Percentiles rank a stretch among this genome's conserved stretches.
Evolutionary conservation across 2,797 vertebrate species (phyloP).

Genomic region (Acipenser transmontanus): DNA sequence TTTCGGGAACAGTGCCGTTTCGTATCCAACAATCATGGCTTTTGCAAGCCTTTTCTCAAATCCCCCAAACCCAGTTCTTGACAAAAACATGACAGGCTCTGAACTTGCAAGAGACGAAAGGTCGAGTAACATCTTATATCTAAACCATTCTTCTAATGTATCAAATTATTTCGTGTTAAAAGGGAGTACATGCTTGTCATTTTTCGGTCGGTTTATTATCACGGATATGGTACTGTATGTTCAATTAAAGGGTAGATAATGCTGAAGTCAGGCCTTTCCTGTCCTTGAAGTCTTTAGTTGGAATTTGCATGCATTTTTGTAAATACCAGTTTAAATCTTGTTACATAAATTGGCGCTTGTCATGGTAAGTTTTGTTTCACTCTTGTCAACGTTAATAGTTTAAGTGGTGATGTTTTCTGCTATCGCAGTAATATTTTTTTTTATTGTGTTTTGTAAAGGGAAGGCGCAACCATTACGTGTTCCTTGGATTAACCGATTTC

Average conservation of each 20-base stretch:
- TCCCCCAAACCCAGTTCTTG: constrained; percentile 97
- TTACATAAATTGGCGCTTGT: constrained; percentile 16
- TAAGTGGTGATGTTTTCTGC: constrained; percentile 5
- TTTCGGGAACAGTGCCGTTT: constrained; percentile 62
- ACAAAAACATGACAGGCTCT: constrained; percentile 99
- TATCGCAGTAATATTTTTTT: constrained; percentile 8
- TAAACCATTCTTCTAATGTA: constrained; percentile 54
- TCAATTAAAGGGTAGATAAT: constrained; percentile 10
- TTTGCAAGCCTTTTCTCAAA: constrained; percentile 98
- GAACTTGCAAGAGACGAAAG: constrained; percentile 99
- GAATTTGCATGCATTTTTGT: background rate
- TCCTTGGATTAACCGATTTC: constrained; percentile 30
- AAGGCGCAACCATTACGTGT: constrained; percentile 17
- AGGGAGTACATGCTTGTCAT: constrained; percentile 43
- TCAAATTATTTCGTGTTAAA: constrained; percentile 61
- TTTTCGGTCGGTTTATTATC: constrained; percentile 17
- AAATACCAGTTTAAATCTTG: background rate
- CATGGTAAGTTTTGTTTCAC: constrained; percentile 17
- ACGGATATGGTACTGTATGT: constrained; percentile 19
- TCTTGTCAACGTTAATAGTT: background rate
- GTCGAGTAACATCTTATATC: constrained; percentile 92
- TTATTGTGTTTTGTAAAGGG: constrained; percentile 12
- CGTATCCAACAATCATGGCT: constrained; percentile 83
- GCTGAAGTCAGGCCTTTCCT: constrained; percentile 27
- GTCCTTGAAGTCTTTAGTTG: constrained; percentile 22